Evolutionary conservation across 2,113 vertebrate species (phyloP), one percentile per base, ranked within the genome.

Genomic region (Trematomus loennbergii): DNA sequence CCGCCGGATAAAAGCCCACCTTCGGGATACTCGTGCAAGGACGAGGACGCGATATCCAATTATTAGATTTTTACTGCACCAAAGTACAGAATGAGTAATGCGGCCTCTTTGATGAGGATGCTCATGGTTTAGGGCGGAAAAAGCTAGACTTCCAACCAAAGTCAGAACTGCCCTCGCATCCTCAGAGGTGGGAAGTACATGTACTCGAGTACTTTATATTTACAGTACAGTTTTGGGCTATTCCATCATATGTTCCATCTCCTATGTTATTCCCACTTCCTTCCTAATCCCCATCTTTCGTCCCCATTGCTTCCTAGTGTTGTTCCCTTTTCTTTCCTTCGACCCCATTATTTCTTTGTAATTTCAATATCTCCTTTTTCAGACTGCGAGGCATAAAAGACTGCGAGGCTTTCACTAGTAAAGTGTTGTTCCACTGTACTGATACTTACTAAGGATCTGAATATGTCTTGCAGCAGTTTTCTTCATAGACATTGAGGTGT

Each of bases 1-100:
- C 61, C 11, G 67, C 22, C 3, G 4, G 60, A 83, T 78, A 55
- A 73, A 79, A 52, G 72, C 20, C 48, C 36, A 74, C 73, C 71
- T 85, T 85, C 40, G 74, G 81, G 79, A 78, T 48, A 5, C 52
- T 46, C 12, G 0, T 2, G 48, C 69, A 74, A 82, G 87, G 66
- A 76, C 68, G 18, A 60, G 58, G 13, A 76, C 36, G 9, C 16
- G 2, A 11, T 72, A 60, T 43, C 22, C 9, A 48, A 7, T 50
- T 29, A 75, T 79, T 49, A 52, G 45, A 72, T 71, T 71, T 61
- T 55, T 50, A n/a, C 59, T 7, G 54, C 33, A 15, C 46, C 46
- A 15, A 15, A 12, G 46, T 48, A 48, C 46, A 48, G 46, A 9
- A 12, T 12, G 48, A 54, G 52, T 49, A 6, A 22, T 33, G 20